phyloP scores from a whole-genome alignment of 2,797 vertebrate genomes.

The Monodelphis domestica region DNA sequence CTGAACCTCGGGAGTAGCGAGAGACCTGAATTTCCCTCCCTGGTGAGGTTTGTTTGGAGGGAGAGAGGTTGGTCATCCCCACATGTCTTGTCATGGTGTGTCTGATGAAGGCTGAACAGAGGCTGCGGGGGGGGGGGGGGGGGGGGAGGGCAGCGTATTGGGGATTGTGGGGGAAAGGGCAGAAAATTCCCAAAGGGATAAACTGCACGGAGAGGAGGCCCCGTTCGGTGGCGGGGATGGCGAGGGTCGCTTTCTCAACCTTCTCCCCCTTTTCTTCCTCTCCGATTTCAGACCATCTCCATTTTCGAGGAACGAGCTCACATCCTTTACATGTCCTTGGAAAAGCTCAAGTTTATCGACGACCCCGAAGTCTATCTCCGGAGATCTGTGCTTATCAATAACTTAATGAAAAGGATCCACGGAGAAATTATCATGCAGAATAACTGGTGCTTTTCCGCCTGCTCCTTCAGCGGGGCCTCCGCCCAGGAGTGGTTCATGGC shows the following conservation, averaged over 20 bases:
- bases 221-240: background rate
- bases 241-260: background rate
- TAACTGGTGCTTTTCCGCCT: conserved; percentile 94
- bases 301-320: conserved; percentile 95
- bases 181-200: background rate
- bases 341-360: conserved; percentile 97
- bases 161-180: background rate
- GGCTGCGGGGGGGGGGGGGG: background rate
- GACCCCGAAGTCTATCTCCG: conserved; percentile 96
- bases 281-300: conserved; percentile 87
- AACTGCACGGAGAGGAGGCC: background rate
- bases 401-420: conserved; percentile 94
- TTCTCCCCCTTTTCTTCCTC: conserved; percentile 40
- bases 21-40: background rate
- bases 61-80: background rate
- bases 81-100: background rate
- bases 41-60: background rate
- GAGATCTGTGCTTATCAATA: conserved; percentile 97
- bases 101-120: rapidly evolving
- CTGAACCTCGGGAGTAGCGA: background rate
- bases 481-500: conserved; percentile 88
- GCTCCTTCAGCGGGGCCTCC: conserved; percentile 80
- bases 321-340: conserved; percentile 95
- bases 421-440: conserved; percentile 95
- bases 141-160: no score